Conservation (phyloP, 2,888 invertebrate genomes). For the Rotaria magnacalcarata region DNA sequence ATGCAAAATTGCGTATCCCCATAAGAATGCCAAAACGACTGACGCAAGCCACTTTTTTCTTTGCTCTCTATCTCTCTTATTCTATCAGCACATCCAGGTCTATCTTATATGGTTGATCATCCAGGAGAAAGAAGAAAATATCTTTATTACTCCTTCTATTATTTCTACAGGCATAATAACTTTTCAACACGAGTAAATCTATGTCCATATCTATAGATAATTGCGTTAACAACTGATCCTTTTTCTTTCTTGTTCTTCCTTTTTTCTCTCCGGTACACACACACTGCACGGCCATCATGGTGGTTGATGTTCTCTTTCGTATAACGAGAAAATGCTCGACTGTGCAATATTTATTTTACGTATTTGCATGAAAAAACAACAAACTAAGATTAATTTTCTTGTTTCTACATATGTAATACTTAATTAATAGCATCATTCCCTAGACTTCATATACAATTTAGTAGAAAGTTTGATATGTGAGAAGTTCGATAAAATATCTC, state of each 20-base stretch:
- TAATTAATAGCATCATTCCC: too few species aligned
- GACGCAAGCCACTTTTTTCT: not conserved
- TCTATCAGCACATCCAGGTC: constrained; percentile 12
- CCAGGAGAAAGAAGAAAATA: constrained; percentile 11
- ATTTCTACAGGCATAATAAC: not conserved
- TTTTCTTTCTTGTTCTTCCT: not conserved
- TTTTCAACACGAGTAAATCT: not conserved
- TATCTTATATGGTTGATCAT: not conserved
- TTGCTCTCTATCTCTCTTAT: not conserved
- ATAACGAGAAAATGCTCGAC: too few species aligned
- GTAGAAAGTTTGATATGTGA: too few species aligned
- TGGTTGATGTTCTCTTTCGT: not conserved
- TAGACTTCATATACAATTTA: too few species aligned
- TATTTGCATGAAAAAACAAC: too few species aligned
- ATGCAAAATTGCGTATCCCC: not conserved
- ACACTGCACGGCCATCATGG: not conserved
- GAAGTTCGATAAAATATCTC: too few species aligned
- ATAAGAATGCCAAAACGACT: not conserved
- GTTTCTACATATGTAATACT: too few species aligned
- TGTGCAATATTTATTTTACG: too few species aligned
- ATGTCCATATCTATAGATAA: not conserved
- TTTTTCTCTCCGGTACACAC: not conserved
- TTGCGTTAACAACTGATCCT: not conserved
- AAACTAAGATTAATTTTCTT: too few species aligned
- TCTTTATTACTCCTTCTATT: not conserved